A percentile compares a stretch with the other conserved stretches of the same genome.
phyloP scores from a whole-genome alignment of 2,888 invertebrate species.

The Plebejus argus region DNA sequence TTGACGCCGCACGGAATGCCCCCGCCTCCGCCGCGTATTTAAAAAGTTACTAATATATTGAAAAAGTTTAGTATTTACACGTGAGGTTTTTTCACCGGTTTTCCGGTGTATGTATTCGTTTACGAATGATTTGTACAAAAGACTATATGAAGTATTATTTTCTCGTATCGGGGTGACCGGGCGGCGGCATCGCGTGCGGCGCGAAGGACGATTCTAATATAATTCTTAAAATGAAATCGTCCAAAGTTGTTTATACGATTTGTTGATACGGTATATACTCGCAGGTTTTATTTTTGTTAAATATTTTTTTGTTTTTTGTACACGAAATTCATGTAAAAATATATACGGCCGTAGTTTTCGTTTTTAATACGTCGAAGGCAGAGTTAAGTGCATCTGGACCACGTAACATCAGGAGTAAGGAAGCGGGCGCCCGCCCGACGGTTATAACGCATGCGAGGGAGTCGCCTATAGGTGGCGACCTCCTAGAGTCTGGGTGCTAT shows the following conservation, averaged over 20 bases:
- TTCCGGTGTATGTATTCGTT: constrained; percentile 40
- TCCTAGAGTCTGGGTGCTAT: constrained; percentile 38
- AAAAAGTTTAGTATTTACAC: constrained; percentile 39
- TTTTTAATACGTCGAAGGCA: constrained; percentile 39
- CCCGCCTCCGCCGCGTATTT: constrained; percentile 47
- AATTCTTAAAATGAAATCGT: constrained; percentile 81
- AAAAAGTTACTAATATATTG: constrained; percentile 33
- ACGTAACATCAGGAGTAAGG: constrained; percentile 17
- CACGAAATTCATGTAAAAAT: constrained; percentile 50
- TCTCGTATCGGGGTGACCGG: constrained; percentile 31
- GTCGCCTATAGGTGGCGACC: neutral
- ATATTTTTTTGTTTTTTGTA: constrained; percentile 58
- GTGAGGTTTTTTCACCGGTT: constrained; percentile 34
- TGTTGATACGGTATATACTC: constrained; percentile 72
- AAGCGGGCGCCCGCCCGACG: neutral
- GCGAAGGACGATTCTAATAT: constrained; percentile 78
- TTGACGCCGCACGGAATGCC: constrained; percentile 71
- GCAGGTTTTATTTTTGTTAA: constrained; percentile 72
- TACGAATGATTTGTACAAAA: constrained; percentile 31
- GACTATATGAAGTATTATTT: constrained; percentile 35
- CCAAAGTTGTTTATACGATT: constrained; percentile 74
- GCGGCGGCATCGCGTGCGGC: constrained; percentile 64
- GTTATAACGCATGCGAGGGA: neutral
- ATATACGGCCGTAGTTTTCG: constrained; percentile 45
- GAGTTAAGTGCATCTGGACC: constrained; percentile 37